Base-by-base conservation (phyloP, 2,113 vertebrate genomes). In the Miniopterus natalensis region DNA sequence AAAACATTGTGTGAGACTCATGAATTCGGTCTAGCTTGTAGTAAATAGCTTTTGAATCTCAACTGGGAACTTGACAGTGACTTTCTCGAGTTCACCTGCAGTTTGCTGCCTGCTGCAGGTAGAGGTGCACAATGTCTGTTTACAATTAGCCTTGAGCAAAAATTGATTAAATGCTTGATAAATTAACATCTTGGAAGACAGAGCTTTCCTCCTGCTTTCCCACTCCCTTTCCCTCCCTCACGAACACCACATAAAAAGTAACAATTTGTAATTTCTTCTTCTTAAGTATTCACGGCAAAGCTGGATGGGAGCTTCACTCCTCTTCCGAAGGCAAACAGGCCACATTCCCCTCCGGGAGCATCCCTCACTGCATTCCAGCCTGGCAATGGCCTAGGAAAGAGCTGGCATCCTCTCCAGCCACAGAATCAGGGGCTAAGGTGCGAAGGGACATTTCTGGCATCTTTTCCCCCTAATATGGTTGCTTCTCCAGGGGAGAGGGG, bases 171-270 rank as follows among this genome's bases (percentile, higher is more conserved):
- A 78, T 0, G 1, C 61, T 59, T 59, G 68, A 92, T 83, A 90
- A 84, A 47, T 59, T 53, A 65, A 57, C 40, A 79, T 92, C 92
- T 92, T 77, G 47, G 84, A 83, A 96, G 73, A 49, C 1, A 1
- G 21, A 53, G 27, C 65, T 81, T 79, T 71, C 53, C 42, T 90
- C 53, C 65, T 57, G 8, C 25, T 83, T 83, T 66, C 79, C 65
- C n/a, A 51, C 13, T 36, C 59, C 45, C 17, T 31, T 36, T 45
- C 31, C 13, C 18, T 36, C 84, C 55, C 53, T n/a, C 29, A 5
- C 1, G 29, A 95, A 61, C 29, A 66, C 59, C 84, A 84, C 84
- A 59, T 13, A 36, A 90, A 97, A 94, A 75, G 17, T 1, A 25
- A 77, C 79, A 68, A 51, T 66, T 74, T n/a, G n/a, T 25, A 10